phyloP scores from a whole-genome alignment of 2,113 vertebrate species.

The Azemiops feae region DNA sequence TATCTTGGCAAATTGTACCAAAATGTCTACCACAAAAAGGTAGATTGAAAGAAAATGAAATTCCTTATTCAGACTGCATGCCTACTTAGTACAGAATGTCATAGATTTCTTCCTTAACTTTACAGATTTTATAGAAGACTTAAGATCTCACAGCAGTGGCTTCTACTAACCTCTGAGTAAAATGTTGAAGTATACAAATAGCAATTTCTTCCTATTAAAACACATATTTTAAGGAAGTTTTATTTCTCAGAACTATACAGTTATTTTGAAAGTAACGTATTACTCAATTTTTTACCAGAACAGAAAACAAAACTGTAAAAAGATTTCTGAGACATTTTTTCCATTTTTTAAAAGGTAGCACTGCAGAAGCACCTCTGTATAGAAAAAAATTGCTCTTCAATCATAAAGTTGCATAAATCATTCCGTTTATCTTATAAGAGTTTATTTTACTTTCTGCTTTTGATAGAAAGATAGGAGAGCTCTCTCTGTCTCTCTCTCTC shows the following conservation, averaged over 20 bases:
- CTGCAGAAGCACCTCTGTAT: neutral
- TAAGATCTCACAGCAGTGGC: neutral
- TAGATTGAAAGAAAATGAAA: neutral
- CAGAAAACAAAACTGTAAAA: neutral
- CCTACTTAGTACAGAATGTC: neutral
- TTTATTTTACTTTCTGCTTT: neutral
- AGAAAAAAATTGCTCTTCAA: neutral
- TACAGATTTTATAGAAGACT: neutral
- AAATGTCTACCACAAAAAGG: neutral
- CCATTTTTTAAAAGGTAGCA: neutral
- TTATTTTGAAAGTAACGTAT: neutral
- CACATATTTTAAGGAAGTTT: neutral
- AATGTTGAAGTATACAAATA: neutral
- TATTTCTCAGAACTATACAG: neutral
- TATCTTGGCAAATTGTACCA: constrained; percentile 1
- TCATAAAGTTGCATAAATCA: neutral
- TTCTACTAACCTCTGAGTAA: neutral
- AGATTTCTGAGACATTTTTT: neutral
- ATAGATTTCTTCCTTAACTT: neutral
- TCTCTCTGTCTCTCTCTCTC: neutral
- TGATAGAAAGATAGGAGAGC: neutral
- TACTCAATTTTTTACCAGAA: neutral
- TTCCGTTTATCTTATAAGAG: neutral
- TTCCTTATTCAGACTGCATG: neutral
- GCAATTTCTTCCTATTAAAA: neutral